A percentile compares a stretch with the other conserved stretches of the same genome.
These are phyloP conservation scores for Gymnodraco acuticeps DNA, from an alignment of 2,797 vertebrate species.

Conservation along the genomic window DNA sequence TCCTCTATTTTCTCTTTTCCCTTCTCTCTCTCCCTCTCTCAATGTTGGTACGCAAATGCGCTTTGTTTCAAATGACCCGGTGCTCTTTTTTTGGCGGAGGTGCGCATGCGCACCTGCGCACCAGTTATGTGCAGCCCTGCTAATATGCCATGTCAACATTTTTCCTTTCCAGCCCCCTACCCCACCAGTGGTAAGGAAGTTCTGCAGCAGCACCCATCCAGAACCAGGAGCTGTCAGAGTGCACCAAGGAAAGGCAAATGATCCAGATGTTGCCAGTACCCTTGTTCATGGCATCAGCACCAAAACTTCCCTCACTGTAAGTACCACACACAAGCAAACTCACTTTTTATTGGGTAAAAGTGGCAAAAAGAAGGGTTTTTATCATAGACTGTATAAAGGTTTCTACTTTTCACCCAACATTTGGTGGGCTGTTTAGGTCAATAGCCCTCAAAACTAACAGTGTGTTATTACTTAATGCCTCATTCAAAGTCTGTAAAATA, in stretches of 20 bases:
- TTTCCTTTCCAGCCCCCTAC: slow-evolving; percentile 80
- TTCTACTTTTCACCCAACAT: not conserved
- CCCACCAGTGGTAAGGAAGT: slow-evolving; percentile 84
- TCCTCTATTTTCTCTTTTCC: no score
- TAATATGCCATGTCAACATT: not conserved
- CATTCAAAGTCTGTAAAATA: not conserved
- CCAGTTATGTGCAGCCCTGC: no score
- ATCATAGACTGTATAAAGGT: not conserved
- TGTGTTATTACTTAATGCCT: not conserved
- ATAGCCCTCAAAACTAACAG: no score
- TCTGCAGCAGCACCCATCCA: slow-evolving; percentile 81
- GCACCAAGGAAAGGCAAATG: slow-evolving; percentile 87
- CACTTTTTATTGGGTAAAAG: not conserved
- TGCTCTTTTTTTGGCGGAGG: no score
- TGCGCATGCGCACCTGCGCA: no score
- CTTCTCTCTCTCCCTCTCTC: no score
- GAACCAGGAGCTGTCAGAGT: slow-evolving; percentile 82
- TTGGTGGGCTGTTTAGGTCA: not conserved
- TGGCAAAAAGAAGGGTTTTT: not conserved
- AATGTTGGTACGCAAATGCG: no score
- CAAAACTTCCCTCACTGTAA: slow-evolving; percentile 78
- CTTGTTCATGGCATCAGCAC: slow-evolving; percentile 86
- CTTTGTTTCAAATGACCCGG: no score
- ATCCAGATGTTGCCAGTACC: slow-evolving; percentile 83
- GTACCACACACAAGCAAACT: slow-evolving; percentile 20